Percentiles rank a stretch among this genome's conserved stretches.
Conservation (phyloP, 2,797 vertebrate species). For the Tragopan temminckii region DNA sequence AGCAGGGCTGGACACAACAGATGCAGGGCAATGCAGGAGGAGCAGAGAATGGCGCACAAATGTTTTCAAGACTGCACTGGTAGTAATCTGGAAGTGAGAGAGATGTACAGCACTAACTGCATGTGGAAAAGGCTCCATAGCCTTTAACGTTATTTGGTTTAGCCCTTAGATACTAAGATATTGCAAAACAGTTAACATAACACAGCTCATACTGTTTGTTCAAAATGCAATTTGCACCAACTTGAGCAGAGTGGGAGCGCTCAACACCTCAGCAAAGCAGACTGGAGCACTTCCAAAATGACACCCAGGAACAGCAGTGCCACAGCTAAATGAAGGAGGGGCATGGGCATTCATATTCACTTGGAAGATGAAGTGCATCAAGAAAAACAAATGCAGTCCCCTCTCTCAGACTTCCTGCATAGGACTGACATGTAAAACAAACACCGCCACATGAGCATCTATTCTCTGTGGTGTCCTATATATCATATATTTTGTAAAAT, state of each 20-base stretch:
- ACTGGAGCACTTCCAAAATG: not conserved
- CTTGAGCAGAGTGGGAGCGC: not conserved
- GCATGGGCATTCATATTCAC: not conserved
- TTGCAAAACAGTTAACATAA: not conserved
- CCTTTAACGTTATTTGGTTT: not conserved
- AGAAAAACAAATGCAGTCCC: not conserved
- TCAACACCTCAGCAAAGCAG: not conserved
- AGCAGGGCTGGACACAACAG: not conserved
- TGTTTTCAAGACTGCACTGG: not conserved
- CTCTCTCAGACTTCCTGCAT: not conserved
- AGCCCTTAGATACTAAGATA: not conserved
- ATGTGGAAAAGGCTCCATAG: not conserved
- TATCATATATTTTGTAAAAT: not conserved
- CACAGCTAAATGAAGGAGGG: not conserved
- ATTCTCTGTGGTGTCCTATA: not conserved
- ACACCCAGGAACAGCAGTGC: not conserved
- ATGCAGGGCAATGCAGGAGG: not conserved
- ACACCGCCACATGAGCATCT: fast-evolving
- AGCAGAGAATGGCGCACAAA: not conserved
- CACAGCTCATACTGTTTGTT: not conserved
- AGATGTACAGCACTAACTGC: not conserved
- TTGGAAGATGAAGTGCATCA: conserved; percentile 2
- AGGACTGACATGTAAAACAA: not conserved
- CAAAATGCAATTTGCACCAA: not conserved
- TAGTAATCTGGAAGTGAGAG: not conserved